Percentiles rank a stretch among this genome's conserved stretches.
These are phyloP conservation scores for Bombus waltoni DNA, from an alignment of 1,140 invertebrate species.

Conservation along the genomic window DNA sequence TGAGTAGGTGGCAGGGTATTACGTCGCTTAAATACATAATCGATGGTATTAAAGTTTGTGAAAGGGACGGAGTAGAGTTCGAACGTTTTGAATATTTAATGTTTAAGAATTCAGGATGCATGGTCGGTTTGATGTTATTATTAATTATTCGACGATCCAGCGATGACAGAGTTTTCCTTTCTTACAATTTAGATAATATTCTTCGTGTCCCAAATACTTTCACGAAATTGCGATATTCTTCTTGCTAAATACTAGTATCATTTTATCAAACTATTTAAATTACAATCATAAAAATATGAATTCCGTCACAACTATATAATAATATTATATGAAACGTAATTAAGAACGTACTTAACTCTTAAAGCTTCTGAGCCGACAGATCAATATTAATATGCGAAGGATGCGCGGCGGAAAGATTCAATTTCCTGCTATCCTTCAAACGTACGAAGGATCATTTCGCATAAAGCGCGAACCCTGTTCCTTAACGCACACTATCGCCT, in stretches of 20 bases:
- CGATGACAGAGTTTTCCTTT: too few species aligned
- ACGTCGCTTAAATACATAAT: not conserved
- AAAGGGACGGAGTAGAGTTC: not conserved
- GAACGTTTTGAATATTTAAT: not conserved
- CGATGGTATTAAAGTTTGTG: not conserved
- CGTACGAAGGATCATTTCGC: not conserved
- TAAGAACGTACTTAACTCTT: not conserved
- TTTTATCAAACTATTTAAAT: not conserved
- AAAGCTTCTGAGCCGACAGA: not conserved
- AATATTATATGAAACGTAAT: not conserved
- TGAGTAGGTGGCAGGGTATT: not conserved
- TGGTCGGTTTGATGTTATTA: too few species aligned
- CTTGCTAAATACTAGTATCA: too few species aligned
- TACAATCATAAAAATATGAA: not conserved
- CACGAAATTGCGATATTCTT: too few species aligned
- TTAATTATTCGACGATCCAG: too few species aligned
- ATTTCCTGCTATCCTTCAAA: not conserved
- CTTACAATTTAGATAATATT: too few species aligned
- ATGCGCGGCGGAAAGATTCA: not conserved
- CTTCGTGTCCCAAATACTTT: too few species aligned
- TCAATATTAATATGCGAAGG: not conserved
- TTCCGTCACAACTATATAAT: not conserved
- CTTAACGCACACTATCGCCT: not conserved
- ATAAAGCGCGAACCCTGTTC: not conserved
- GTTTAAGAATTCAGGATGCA: not conserved